Evolutionary conservation across 2,888 invertebrate species (phyloP).

Genomic region (Sicus ferrugineus): DNA sequence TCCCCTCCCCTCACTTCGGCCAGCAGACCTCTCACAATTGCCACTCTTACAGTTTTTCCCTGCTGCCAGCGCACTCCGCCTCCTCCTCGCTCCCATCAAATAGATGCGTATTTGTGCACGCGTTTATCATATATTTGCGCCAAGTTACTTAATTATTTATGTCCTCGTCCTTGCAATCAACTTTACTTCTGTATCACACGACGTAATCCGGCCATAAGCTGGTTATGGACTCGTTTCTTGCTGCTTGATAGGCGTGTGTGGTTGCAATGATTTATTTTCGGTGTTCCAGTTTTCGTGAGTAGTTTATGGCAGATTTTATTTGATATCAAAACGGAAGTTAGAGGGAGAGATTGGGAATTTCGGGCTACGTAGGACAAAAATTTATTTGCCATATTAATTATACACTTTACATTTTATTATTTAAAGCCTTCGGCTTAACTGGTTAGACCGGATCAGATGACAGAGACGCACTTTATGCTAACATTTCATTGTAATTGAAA

Average conservation of each 20-base stretch:
- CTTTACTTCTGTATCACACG: conserved; percentile 38
- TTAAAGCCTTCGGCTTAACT: too few species aligned
- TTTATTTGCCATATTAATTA: too few species aligned
- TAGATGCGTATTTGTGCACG: conserved; percentile 34
- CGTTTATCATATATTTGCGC: conserved; percentile 56
- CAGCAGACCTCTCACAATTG: background rate
- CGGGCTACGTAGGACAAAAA: too few species aligned
- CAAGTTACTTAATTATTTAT: conserved; percentile 65
- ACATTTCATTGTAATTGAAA: too few species aligned
- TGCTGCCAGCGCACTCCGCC: background rate
- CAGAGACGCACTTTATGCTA: too few species aligned
- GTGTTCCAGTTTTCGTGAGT: too few species aligned
- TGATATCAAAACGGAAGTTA: too few species aligned
- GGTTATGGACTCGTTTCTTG: conserved; percentile 31
- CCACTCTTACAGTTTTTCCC: background rate
- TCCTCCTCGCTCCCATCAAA: background rate
- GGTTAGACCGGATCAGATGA: too few species aligned
- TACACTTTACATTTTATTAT: too few species aligned
- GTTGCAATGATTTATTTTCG: too few species aligned
- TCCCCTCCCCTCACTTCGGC: conserved; percentile 5
- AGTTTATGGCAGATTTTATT: too few species aligned
- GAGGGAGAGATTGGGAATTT: too few species aligned
- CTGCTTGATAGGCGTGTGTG: conserved; percentile 32
- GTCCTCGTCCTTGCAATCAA: conserved; percentile 50
- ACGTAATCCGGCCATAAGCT: conserved; percentile 38